phyloP scores from a whole-genome alignment of 2,888 invertebrate species.

The Eurytoma adleriae region DNA sequence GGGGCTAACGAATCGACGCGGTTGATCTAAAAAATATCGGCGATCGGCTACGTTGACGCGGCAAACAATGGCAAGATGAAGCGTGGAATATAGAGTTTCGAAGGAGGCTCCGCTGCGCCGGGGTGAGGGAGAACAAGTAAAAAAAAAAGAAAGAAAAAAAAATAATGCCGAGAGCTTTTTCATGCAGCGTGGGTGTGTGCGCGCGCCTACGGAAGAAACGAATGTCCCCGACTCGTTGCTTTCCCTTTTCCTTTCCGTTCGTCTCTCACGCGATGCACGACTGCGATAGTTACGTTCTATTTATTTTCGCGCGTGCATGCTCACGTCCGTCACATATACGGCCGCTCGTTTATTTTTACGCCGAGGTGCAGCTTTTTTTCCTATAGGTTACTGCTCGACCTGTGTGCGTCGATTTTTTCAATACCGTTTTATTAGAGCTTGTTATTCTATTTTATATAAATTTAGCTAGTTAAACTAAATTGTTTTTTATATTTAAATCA shows the following conservation, averaged over 20 bases:
- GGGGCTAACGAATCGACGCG: slow-evolving; percentile 21
- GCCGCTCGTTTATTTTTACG: slow-evolving; percentile 19
- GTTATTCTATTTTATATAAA: too few relatives aligned
- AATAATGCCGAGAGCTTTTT: slow-evolving; percentile 40
- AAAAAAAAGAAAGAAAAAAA: slow-evolving; percentile 14
- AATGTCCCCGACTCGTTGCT: slow-evolving; percentile 19
- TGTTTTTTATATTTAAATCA: too few relatives aligned
- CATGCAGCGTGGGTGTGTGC: slow-evolving; percentile 19
- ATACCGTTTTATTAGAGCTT: too few relatives aligned
- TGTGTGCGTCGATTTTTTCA: neutral
- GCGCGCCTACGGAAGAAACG: slow-evolving; percentile 9
- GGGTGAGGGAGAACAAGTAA: neutral
- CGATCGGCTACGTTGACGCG: slow-evolving; percentile 41
- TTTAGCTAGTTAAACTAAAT: too few relatives aligned
- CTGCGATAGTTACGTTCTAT: slow-evolving; percentile 38
- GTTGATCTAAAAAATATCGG: slow-evolving; percentile 38
- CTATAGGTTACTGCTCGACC: neutral
- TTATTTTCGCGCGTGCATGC: slow-evolving; percentile 15
- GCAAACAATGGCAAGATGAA: slow-evolving; percentile 37
- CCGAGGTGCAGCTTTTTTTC: neutral
- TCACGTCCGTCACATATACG: neutral
- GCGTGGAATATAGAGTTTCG: slow-evolving; percentile 42
- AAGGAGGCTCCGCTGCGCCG: neutral
- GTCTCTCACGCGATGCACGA: slow-evolving; percentile 3
- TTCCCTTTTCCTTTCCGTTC: neutral